These are phyloP conservation scores for Misgurnus anguillicaudatus DNA, from an alignment of 2,113 vertebrate genomes.

Conservation along the genomic window DNA sequence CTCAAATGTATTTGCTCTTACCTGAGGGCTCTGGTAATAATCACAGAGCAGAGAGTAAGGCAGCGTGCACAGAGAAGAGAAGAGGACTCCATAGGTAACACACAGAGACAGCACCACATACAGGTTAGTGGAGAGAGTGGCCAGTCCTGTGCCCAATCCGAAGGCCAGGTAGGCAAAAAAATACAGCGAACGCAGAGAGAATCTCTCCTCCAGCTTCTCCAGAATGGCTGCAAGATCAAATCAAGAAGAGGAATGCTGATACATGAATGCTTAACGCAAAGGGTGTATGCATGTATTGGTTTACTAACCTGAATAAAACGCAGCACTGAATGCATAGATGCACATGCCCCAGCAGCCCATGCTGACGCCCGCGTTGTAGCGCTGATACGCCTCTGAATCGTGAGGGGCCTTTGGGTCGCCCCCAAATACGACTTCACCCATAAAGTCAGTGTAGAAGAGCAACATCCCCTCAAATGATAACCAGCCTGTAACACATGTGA, in stretches of 20 bases:
- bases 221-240: conserved; percentile 77
- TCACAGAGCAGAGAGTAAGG: conserved; percentile 97
- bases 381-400: conserved; percentile 87
- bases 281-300: too few species aligned
- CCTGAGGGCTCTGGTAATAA: conserved; percentile 96
- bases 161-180: conserved; percentile 95
- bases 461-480: conserved; percentile 96
- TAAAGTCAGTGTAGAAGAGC: conserved; percentile 98
- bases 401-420: conserved; percentile 92
- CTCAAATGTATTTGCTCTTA: conserved; percentile 62
- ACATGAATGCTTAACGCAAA: not conserved
- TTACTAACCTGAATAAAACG: conserved; percentile 92
- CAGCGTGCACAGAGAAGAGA: conserved; percentile 95
- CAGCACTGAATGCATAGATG: conserved; percentile 97
- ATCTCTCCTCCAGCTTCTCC: conserved; percentile 92
- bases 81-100: conserved; percentile 90
- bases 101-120: conserved; percentile 93
- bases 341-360: conserved; percentile 99
- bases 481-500: conserved; percentile 80
- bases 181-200: conserved; percentile 90
- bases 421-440: conserved; percentile 96
- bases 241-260: conserved; percentile 25
- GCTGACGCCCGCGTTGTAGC: conserved; percentile 92
- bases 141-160: conserved; percentile 90
- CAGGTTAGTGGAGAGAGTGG: conserved; percentile 89